Conservation (phyloP, 1,140 invertebrate species). For the Apis dorsata region DNA sequence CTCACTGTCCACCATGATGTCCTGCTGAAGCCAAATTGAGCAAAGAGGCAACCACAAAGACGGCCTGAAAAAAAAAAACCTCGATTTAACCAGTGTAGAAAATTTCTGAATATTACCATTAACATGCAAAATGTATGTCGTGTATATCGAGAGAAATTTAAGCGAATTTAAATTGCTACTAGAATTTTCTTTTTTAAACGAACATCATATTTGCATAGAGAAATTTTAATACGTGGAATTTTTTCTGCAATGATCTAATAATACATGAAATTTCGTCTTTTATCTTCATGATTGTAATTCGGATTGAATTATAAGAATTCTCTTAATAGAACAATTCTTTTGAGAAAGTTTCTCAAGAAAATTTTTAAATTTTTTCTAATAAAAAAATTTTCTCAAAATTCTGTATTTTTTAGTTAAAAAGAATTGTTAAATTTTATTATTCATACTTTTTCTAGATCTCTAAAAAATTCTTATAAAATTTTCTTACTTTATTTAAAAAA, state of each 20-base stretch:
- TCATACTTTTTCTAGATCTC: too few species aligned
- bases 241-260: background rate
- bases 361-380: too few species aligned
- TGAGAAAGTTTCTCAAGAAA: too few species aligned
- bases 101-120: background rate
- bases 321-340: too few species aligned
- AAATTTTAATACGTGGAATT: background rate
- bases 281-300: too few species aligned
- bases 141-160: background rate
- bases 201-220: background rate
- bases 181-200: background rate
- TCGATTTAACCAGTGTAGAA: background rate
- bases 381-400: too few species aligned
- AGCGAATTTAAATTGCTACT: background rate
- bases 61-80: slow-evolving; percentile 41
- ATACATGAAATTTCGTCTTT: background rate
- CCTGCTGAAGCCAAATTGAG: slow-evolving; percentile 43
- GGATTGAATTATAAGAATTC: too few species aligned
- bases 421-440: too few species aligned
- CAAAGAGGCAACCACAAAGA: slow-evolving; percentile 43
- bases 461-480: too few species aligned
- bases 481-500: too few species aligned
- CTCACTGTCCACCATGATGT: slow-evolving; percentile 62
- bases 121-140: background rate
- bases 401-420: too few species aligned